Evolutionary conservation across 2,113 vertebrate species (phyloP), one percentile per base, ranked within the genome.

Genomic region (Clarias magur): DNA sequence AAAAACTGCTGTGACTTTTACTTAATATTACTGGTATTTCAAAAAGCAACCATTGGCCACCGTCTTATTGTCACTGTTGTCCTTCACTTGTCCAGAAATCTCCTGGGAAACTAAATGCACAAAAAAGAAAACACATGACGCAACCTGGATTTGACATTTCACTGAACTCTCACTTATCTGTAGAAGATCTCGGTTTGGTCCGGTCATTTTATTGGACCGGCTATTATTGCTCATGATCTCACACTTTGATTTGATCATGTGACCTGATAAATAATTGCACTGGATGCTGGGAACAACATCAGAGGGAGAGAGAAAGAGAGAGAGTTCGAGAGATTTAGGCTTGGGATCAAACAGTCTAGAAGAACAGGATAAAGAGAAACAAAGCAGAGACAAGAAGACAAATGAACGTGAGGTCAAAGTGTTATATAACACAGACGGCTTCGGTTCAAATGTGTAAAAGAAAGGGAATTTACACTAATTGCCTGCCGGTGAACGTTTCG

Each of bases 341-440:
- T 42, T 48, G 80, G 78, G 25, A 75, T 85, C 21, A 85, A 88
- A 90, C 72, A 76, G 42, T 42, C 57, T 85, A 53, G 63, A 54
- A 57, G 56, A 73, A 68, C 3, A 2, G 54, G 11, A 57, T 0
- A 0, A 30, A 78, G 21, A 54, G 16, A 67, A 23, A 80, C 30
- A 70, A 73, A n/a, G 63, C 59, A 38, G 63, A 54, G 48, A 83
- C 54, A 85, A 11, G 30, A 84, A 72, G 62, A 72, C 27, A 27
- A 63, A 53, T 83, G 38, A 65, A 60, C 63, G n/a, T 68, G 53
- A 42, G 56, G 30, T 67, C 42, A 75, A 57, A 19, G 60, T 76
- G 72, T 48, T n/a, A n/a, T 83, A 54, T 10, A 9, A 63, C 62
- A 56, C 1, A 56, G 34, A 34, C 23, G 11, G 3, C 30, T 38